A percentile compares a stretch with the other conserved stretches of the same genome.
phyloP scores from a whole-genome alignment of 2,113 vertebrate species.

The Vulpes lagopus region DNA sequence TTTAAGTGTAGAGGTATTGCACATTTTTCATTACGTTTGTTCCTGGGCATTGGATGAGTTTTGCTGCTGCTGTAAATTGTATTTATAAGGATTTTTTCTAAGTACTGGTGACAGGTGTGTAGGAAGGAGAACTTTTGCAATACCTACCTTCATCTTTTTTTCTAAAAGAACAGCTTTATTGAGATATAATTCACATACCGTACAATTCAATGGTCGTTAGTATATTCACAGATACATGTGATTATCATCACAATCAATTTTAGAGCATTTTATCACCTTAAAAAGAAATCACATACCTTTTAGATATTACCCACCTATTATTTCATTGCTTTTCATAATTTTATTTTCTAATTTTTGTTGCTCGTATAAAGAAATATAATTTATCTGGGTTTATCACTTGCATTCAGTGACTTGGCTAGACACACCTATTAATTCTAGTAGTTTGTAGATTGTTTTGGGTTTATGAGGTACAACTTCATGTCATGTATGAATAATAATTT shows the following conservation, averaged over 20 bases:
- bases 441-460: neutral
- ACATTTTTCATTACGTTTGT: slow-evolving; percentile 3
- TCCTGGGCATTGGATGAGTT: neutral
- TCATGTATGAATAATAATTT: neutral
- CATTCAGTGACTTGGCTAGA: neutral
- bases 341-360: slow-evolving; percentile 20
- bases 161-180: neutral
- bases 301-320: neutral
- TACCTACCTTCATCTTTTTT: neutral
- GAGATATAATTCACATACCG: neutral
- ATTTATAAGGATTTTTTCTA: neutral
- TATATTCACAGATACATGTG: neutral
- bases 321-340: neutral
- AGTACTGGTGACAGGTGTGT: neutral
- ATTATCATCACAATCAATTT: neutral
- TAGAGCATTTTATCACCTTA: neutral
- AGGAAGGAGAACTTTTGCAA: neutral
- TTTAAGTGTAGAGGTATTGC: neutral
- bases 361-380: neutral
- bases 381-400: neutral
- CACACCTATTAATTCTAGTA: neutral
- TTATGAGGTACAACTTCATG: neutral
- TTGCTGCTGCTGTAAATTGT: neutral
- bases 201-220: neutral
- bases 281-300: neutral